phyloP scores from a whole-genome alignment of 2,888 invertebrate genomes.

The Acleris emargana region DNA sequence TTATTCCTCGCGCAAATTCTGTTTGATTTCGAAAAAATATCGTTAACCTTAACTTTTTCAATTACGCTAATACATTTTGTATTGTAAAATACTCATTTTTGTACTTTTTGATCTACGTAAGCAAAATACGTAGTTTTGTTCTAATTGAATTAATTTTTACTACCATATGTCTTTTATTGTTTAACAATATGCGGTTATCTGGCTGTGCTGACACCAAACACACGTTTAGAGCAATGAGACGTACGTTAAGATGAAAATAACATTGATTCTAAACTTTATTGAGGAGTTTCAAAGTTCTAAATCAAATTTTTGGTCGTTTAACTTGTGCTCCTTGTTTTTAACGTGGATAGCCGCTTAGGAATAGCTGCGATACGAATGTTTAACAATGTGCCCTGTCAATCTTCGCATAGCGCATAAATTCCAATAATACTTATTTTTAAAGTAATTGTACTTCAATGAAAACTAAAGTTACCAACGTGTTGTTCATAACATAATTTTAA shows the following conservation, averaged over 20 bases:
- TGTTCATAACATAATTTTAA: conserved; percentile 76
- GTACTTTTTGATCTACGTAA: conserved; percentile 33
- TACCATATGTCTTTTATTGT: conserved; percentile 13
- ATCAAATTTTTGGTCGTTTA: background rate
- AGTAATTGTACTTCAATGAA: conserved; percentile 56
- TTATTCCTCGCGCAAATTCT: background rate
- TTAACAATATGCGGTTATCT: background rate
- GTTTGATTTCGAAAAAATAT: background rate
- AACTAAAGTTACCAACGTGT: conserved; percentile 80
- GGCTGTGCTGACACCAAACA: background rate
- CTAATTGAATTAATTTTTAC: conserved; percentile 10
- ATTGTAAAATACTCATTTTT: conserved; percentile 36
- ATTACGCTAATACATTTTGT: conserved; percentile 18
- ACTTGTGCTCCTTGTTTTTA: background rate
- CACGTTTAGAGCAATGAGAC: background rate
- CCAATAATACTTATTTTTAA: conserved; percentile 40
- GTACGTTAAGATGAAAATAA: too few species aligned
- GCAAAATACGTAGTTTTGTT: conserved; percentile 20
- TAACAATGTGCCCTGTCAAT: conserved; percentile 44
- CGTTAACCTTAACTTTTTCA: background rate
- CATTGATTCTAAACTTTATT: too few species aligned
- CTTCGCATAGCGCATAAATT: conserved; percentile 56
- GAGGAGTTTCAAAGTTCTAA: background rate
- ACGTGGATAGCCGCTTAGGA: background rate
- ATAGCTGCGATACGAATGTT: conserved; percentile 18